Percentiles rank a stretch among this genome's conserved stretches.
Evolutionary conservation across 2,797 vertebrate species (phyloP).

Genomic region (Phataginus tricuspis): DNA sequence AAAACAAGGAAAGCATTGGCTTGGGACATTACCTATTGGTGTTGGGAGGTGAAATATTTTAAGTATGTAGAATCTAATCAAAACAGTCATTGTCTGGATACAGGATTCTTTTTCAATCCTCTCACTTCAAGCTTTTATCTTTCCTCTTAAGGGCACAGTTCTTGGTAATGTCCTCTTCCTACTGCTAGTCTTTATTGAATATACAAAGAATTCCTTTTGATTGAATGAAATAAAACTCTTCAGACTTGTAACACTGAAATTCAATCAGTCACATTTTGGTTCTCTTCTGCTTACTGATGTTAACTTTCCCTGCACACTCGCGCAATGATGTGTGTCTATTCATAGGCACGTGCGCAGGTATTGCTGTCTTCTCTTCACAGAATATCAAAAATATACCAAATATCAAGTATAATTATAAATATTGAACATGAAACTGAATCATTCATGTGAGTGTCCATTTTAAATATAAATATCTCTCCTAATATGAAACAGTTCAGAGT

Average conservation of each 20-base stretch:
- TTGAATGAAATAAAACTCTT: neutral
- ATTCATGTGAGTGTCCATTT: neutral
- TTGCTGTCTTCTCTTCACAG: neutral
- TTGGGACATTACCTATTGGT: conserved; percentile 1
- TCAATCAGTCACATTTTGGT: neutral
- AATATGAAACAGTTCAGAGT: neutral
- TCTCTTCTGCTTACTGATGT: neutral
- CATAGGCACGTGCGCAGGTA: neutral
- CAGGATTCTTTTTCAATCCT: neutral
- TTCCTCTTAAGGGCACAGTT: neutral
- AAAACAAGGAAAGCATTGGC: neutral
- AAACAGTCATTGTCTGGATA: conserved; percentile 4
- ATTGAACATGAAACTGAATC: neutral
- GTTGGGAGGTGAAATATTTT: neutral
- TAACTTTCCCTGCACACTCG: neutral
- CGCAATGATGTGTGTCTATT: neutral
- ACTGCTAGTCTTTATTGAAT: neutral
- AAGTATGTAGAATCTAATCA: conserved; percentile 26
- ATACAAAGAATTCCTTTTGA: conserved; percentile 9
- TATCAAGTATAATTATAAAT: neutral
- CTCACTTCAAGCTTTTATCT: neutral
- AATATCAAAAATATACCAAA: neutral
- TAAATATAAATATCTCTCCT: conserved; percentile 27
- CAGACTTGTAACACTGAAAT: neutral
- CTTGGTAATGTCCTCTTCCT: neutral